Evolutionary conservation across 2,888 invertebrate genomes (phyloP), one percentile per base, ranked within the genome.

Genomic region (Oscheius onirici): DNA sequence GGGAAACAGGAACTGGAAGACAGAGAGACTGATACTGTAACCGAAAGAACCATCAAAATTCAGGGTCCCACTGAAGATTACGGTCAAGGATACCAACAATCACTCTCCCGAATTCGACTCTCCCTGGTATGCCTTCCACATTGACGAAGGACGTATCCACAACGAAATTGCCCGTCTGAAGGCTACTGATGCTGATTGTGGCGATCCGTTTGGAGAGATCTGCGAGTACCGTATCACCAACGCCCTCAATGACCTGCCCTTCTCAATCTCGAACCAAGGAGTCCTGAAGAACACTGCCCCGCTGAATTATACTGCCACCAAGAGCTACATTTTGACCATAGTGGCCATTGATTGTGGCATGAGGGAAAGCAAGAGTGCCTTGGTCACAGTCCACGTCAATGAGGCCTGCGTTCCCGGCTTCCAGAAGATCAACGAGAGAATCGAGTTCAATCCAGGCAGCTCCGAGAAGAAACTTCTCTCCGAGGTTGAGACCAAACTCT

Each of bases 271-370:
- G 72, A 83, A 85, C 58, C 77, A 85, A 61, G 86, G 86, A 55
- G 83, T 86, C n/a, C 93, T 99, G 81, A 92, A 93, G 81, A 97
- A 96, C 90, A 96, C 94, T 0, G 94, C 94, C 86, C 93, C 94
- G 0, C 90, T 99, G 87, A 95, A 95, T 85, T 95, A 94, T 89
- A 94, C 94, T 88, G 91, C 93, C 75, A 93, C 94, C 8, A 95
- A 95, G 90, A 97, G 95, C 89, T 95, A 97, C 90, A 96, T 97
- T 83, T 90, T 99, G 61, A 94, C 95, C 41, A 95, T 97, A 74
- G 94, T 96, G 74, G 97, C 97, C 1, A 95, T 94, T 88, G 97
- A 97, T 89, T 97, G 97, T 89, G 97, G 95, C 57, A 95, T 95
- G 93, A 74, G 81, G 2, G 79, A 80, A 88, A 95, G 95, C 0